phyloP scores from a whole-genome alignment of 2,797 vertebrate genomes.

The Crax fasciolata region DNA sequence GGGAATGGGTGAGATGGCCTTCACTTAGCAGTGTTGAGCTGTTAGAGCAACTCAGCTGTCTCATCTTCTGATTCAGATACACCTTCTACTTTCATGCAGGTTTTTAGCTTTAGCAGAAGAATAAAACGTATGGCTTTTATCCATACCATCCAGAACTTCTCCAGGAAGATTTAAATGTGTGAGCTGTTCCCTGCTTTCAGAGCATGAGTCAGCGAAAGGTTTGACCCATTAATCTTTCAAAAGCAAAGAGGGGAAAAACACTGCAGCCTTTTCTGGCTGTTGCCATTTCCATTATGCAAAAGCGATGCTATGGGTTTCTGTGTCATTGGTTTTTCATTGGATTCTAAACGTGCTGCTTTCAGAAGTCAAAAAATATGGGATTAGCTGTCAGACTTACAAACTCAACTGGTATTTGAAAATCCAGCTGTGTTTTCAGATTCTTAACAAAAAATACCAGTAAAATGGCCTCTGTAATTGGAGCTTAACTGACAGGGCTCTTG shows the following conservation, averaged over 20 bases:
- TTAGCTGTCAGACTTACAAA: not conserved
- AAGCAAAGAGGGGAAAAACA: not conserved
- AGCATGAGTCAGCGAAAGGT: slow-evolving; percentile 44
- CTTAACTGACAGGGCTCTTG: not conserved
- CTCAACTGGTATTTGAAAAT: slow-evolving; percentile 12
- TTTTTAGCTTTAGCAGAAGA: slow-evolving; percentile 36
- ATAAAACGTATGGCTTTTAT: slow-evolving; percentile 2
- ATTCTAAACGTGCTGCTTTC: slow-evolving; percentile 2
- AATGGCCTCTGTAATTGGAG: not conserved
- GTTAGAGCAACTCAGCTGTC: slow-evolving; percentile 39
- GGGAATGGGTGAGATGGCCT: not conserved
- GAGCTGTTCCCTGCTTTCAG: slow-evolving; percentile 37
- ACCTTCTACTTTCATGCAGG: slow-evolving; percentile 28
- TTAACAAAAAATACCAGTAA: slow-evolving; percentile 18
- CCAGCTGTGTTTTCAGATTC: slow-evolving; percentile 33
- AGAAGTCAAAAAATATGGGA: not conserved
- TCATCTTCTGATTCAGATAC: slow-evolving; percentile 34
- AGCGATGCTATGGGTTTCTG: not conserved
- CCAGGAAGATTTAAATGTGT: slow-evolving; percentile 25
- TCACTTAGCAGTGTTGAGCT: not conserved
- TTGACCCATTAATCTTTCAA: slow-evolving; percentile 56
- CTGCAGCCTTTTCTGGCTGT: not conserved
- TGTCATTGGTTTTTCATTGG: not conserved
- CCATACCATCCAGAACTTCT: slow-evolving; percentile 27
- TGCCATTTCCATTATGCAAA: not conserved